Evolutionary conservation across 2,888 invertebrate genomes (phyloP), one percentile per base, ranked within the genome.

Genomic region (Catocala sponsa): DNA sequence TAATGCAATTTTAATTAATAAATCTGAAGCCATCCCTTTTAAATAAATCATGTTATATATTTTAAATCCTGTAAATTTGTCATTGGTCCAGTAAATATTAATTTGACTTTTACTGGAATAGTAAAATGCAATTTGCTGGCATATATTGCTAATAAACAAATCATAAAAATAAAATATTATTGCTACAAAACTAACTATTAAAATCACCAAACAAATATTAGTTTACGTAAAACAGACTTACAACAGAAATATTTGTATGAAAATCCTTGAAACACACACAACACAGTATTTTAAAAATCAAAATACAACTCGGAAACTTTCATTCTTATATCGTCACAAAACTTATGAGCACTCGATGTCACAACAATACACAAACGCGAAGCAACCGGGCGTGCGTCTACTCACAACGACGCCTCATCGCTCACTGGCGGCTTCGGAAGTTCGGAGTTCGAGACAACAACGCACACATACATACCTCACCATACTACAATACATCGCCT

Each of bases 341-440:
- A 76, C 76, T 76, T 60, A 55, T 46, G 59, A 52, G 54, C 74
- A 70, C 63, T 63, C 72, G 70, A 63, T 86, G 53, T 46, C 75
- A 75, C 71, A 76, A 75, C 76, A 63, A 71, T 69, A 68, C 63
- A 72, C 64, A 60, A 55, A 43, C 72, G 53, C 67, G 47, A 15
- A 38, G 7, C 11, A 50, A 54, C 42, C 55, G 48, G 59, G 55
- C 63, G 53, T 33, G 59, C 72, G 64, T 62, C 72, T 54, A 12
- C 2, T 11, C 67, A 49, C 63, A 46, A 63, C 61, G 68, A 62
- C 55, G 64, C 59, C 44, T 54, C 74, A 64, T 72, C 67, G 76
- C 72, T 61, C 41, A 76, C 76, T 76, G 70, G 53, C 54, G 42
- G 53, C 57, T 57, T 46, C 25, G 15, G 15, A n/a, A 15, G 15